Percentiles rank a stretch among this genome's conserved stretches.
Conservation (phyloP, 2,888 invertebrate genomes). For the Meta bourneti region DNA sequence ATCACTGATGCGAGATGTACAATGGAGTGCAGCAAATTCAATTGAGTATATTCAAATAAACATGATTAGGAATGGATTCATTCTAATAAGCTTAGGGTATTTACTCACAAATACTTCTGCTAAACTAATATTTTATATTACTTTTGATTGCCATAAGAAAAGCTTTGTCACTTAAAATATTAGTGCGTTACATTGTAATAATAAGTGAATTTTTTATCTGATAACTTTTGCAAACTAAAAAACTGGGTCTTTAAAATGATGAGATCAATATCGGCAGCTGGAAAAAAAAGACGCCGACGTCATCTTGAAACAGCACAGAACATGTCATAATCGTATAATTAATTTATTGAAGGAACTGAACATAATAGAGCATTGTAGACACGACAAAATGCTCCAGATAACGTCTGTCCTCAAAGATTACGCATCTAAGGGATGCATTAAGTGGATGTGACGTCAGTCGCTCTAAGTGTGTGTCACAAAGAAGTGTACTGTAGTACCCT, state of each 20-base stretch:
- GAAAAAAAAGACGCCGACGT: slow-evolving; percentile 46
- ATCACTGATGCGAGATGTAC: too few species aligned
- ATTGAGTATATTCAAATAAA: too few species aligned
- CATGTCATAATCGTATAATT: slow-evolving; percentile 70
- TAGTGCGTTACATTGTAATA: too few species aligned
- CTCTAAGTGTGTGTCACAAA: slow-evolving; percentile 46
- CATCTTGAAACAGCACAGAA: slow-evolving; percentile 61
- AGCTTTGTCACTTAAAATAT: too few species aligned
- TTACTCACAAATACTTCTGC: too few species aligned
- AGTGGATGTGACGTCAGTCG: slow-evolving; percentile 46
- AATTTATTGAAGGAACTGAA: slow-evolving; percentile 67
- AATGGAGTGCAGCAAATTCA: too few species aligned
- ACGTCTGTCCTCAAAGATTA: slow-evolving; percentile 52
- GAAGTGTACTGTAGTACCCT: slow-evolving; percentile 32
- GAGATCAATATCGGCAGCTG: slow-evolving; percentile 33
- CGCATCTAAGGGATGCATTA: slow-evolving; percentile 51
- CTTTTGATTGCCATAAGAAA: too few species aligned
- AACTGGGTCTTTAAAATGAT: neutral
- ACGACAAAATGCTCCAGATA: slow-evolving; percentile 61
- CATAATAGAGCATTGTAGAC: slow-evolving; percentile 69
- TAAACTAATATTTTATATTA: too few species aligned
- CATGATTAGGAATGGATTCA: too few species aligned
- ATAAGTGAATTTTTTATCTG: neutral
- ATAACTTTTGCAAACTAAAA: neutral
- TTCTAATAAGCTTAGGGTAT: too few species aligned